Evolutionary conservation across 1,140 invertebrate genomes (phyloP).

Genomic region (Drosophila melanica): DNA sequence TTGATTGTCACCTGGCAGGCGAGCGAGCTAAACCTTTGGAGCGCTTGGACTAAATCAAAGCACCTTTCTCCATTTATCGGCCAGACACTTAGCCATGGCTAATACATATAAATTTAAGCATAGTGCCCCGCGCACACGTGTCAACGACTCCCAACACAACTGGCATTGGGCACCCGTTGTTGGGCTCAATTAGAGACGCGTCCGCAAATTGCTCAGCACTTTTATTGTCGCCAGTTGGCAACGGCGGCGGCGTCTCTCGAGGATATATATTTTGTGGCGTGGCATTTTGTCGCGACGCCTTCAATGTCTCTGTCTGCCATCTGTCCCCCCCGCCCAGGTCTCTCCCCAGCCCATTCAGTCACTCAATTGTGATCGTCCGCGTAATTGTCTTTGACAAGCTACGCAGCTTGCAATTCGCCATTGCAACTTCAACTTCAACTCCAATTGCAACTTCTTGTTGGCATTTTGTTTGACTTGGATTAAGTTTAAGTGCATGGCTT

Average conservation of each 20-base stretch:
- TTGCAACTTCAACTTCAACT: slow-evolving; percentile 19
- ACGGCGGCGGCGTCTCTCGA: slow-evolving; percentile 21
- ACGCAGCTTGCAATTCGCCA: slow-evolving; percentile 33
- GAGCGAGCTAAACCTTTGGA: slow-evolving; percentile 25
- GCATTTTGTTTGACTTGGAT: slow-evolving; percentile 76
- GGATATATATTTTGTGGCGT: slow-evolving; percentile 44
- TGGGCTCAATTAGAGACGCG: slow-evolving; percentile 76
- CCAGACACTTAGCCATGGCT: slow-evolving; percentile 27
- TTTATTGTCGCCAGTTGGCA: slow-evolving; percentile 71
- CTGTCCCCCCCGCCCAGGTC: not conserved
- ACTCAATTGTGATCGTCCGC: slow-evolving; percentile 50
- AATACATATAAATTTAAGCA: slow-evolving; percentile 37
- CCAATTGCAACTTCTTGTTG: slow-evolving; percentile 57
- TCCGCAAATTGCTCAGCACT: slow-evolving; percentile 75
- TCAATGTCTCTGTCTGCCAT: slow-evolving; percentile 18
- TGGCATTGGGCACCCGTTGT: not conserved
- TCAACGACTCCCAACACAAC: slow-evolving; percentile 6
- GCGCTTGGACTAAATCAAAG: slow-evolving; percentile 59
- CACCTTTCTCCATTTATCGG: slow-evolving; percentile 60
- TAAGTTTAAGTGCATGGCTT: slow-evolving; percentile 69
- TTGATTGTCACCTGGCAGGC: slow-evolving; percentile 76
- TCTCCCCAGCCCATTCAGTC: slow-evolving; percentile 25
- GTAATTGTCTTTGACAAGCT: slow-evolving; percentile 80
- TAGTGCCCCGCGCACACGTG: slow-evolving; percentile 16
- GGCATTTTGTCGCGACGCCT: slow-evolving; percentile 79